A percentile compares a stretch with the other conserved stretches of the same genome.
These are phyloP conservation scores for Sphinx pinastri DNA, from an alignment of 2,888 invertebrate species.

Conservation along the genomic window DNA sequence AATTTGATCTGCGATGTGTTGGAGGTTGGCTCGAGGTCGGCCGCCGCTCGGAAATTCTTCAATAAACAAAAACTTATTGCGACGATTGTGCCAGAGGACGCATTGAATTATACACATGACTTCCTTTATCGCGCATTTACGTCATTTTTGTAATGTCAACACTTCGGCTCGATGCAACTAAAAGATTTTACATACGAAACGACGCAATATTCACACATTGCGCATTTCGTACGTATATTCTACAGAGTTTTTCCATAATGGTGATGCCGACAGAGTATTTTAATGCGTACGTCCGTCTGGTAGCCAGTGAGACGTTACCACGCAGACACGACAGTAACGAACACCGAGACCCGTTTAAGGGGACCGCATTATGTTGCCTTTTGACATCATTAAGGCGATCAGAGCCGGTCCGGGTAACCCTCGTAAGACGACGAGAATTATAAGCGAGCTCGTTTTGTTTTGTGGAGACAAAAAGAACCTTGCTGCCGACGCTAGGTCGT, in stretches of 20 bases:
- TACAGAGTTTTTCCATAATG: slow-evolving; percentile 58
- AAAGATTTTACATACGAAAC: slow-evolving; percentile 27
- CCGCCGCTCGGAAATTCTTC: slow-evolving; percentile 41
- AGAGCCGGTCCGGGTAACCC: slow-evolving; percentile 51
- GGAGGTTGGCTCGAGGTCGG: slow-evolving; percentile 58
- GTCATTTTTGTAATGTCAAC: slow-evolving; percentile 62
- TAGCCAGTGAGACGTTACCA: slow-evolving; percentile 71
- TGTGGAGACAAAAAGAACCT: background rate
- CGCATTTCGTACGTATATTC: slow-evolving; percentile 44
- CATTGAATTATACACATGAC: slow-evolving; percentile 58
- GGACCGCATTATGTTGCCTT: slow-evolving; percentile 73
- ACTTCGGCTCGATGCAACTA: slow-evolving; percentile 31
- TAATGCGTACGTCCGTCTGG: slow-evolving; percentile 55
- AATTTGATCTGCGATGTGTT: slow-evolving; percentile 48
- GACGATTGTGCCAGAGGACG: slow-evolving; percentile 55
- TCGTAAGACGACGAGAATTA: slow-evolving; percentile 39
- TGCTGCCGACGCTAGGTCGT: background rate
- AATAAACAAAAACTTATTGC: slow-evolving; percentile 52
- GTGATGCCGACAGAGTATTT: slow-evolving; percentile 44
- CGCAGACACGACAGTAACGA: slow-evolving; percentile 75
- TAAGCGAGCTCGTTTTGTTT: slow-evolving; percentile 29
- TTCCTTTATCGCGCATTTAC: slow-evolving; percentile 62
- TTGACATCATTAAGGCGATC: slow-evolving; percentile 78
- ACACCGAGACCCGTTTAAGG: slow-evolving; percentile 71
- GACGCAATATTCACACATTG: background rate